A percentile compares a stretch with the other conserved stretches of the same genome.
Conservation (phyloP, 1,140 invertebrate species). For the Magallana ariakensis region DNA sequence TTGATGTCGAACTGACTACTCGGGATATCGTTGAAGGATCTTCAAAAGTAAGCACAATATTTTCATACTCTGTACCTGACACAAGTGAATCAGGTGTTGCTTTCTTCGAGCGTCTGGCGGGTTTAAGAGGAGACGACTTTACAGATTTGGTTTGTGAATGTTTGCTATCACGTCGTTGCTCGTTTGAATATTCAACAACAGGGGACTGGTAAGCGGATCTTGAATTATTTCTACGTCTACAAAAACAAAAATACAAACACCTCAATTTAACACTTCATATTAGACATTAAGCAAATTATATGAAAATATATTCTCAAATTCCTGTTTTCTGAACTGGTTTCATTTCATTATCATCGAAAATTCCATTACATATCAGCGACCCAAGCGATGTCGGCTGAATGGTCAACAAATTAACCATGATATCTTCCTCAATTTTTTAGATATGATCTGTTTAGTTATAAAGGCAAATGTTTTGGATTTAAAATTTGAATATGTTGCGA, state of each 20-base stretch:
- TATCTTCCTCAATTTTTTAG: too few species aligned
- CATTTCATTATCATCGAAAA: too few species aligned
- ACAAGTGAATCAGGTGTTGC: not conserved
- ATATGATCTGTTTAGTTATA: too few species aligned
- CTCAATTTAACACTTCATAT: too few species aligned
- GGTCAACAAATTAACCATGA: too few species aligned
- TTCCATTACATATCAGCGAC: too few species aligned
- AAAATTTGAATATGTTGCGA: too few species aligned
- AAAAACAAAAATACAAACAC: not conserved
- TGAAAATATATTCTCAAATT: too few species aligned
- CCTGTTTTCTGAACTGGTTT: too few species aligned
- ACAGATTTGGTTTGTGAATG: not conserved
- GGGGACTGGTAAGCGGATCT: not conserved
- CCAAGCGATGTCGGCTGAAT: too few species aligned
- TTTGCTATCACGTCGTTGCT: slow-evolving; percentile 1
- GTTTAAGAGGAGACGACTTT: not conserved
- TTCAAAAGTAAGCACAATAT: not conserved
- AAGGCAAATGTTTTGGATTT: too few species aligned
- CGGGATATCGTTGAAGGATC: slow-evolving; percentile 4
- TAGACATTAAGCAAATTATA: too few species aligned
- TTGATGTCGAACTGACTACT: not conserved
- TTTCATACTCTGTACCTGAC: not conserved
- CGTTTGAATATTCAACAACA: not conserved
- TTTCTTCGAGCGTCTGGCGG: not conserved
- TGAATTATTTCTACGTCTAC: not conserved